These are phyloP conservation scores for Crotalus helleri DNA, from an alignment of 2,113 vertebrate genomes.

Conservation along the genomic window DNA sequence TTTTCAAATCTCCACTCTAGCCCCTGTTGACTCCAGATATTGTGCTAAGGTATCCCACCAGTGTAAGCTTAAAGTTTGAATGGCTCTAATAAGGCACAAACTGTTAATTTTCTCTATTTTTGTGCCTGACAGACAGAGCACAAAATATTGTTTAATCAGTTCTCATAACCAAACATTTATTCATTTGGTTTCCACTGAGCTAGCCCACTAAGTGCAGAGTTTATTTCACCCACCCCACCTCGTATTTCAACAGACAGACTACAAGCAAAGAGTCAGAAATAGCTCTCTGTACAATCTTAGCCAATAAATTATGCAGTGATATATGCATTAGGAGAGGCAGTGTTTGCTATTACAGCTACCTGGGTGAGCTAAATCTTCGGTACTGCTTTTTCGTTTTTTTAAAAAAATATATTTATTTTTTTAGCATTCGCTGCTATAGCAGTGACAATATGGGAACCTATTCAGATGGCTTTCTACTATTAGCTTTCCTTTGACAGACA, in stretches of 20 bases:
- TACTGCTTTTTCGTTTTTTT: background rate
- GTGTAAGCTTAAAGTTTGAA: conserved; percentile 18
- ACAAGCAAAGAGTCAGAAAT: conserved; percentile 4
- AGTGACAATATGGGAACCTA: background rate
- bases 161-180: background rate
- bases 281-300: background rate
- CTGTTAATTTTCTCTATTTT: background rate
- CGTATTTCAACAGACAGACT: conserved; percentile 5
- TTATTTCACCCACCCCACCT: background rate
- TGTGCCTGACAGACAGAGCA: conserved; percentile 3
- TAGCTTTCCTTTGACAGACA: background rate
- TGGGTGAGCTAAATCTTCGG: background rate
- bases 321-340: background rate
- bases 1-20: conserved; percentile 14
- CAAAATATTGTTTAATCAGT: background rate
- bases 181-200: conserved; percentile 2
- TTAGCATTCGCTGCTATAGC: background rate
- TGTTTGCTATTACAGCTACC: background rate
- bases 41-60: conserved; percentile 21
- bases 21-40: background rate
- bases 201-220: background rate
- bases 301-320: conserved; percentile 1
- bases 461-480: background rate
- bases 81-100: background rate
- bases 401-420: background rate